A percentile compares a stretch with the other conserved stretches of the same genome.
These are phyloP conservation scores for Suricata suricatta DNA, from an alignment of 2,113 vertebrate species.

Conservation along the genomic window DNA sequence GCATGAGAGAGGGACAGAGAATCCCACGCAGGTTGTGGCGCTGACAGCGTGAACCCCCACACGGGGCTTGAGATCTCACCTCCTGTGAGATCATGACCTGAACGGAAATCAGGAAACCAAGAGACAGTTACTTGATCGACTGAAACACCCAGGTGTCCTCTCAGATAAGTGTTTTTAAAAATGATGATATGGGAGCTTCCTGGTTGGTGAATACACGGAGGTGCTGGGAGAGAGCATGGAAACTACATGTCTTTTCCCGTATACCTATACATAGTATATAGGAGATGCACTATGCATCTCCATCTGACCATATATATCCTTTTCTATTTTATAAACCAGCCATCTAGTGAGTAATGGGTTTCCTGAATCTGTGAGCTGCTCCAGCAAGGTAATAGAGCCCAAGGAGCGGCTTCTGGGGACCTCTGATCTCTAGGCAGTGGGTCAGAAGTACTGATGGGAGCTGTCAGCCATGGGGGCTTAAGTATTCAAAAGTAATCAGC, in stretches of 20 bases:
- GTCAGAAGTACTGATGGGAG: slow-evolving; percentile 60
- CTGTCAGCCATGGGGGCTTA: slow-evolving; percentile 12
- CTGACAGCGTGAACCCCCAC: too few relatives aligned
- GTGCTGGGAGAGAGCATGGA: background rate
- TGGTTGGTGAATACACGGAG: background rate
- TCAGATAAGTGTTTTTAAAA: background rate
- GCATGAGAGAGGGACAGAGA: too few relatives aligned
- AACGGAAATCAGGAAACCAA: too few relatives aligned
- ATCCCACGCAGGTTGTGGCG: too few relatives aligned
- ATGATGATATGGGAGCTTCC: background rate
- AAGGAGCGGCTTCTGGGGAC: background rate
- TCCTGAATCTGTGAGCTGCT: background rate
- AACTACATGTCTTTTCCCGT: background rate
- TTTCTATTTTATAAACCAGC: background rate
- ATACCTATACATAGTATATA: background rate
- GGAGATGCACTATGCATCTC: too few relatives aligned
- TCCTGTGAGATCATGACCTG: too few relatives aligned
- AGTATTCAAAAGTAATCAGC: slow-evolving; percentile 75
- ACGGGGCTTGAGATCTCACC: too few relatives aligned
- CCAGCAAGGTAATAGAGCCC: background rate
- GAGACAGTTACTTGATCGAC: too few relatives aligned
- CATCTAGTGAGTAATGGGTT: background rate
- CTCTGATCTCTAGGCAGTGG: background rate
- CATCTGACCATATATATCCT: background rate
- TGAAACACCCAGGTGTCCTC: too few relatives aligned